Base-by-base conservation (phyloP, 2,797 vertebrate genomes). In the Notamacropus eugenii region DNA sequence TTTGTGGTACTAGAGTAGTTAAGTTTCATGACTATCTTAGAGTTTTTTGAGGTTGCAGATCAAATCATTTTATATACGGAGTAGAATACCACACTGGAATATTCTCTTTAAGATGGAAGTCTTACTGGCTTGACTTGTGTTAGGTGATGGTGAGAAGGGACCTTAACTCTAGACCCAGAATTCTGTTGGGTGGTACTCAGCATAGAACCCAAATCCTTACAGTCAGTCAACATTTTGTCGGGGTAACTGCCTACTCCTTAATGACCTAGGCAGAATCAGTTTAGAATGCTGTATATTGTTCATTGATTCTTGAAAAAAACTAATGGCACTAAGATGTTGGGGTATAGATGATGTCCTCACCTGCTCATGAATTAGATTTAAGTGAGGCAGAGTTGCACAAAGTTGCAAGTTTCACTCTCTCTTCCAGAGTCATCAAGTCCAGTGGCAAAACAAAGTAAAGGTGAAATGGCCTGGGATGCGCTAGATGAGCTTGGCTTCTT, bases 1-100 rank as follows among this genome's bases (percentile, higher is more conserved):
- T 29, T 19, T 54, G 8, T 92, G 95, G 96, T 2, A 97, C 94
- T 91, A 97, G 97, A 98, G 95, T 56, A 98, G 96, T 97, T 98
- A 97, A 98, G 94, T 98, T 98, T 96, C 58, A 91, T 96, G 91
- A 27, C 52, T 94, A 87, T 97, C 93, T 93, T 92, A 92, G 92
- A 97, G 91, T 40, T 57, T 54, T 96, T 95, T 92, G 95, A 97
- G 94, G 58, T 93, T 96, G 40, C 95, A 91, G 91, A 94, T 92
- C 93, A 96, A 95, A 28, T 82, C 56, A 92, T 34, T 94, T 96
- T 97, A 96, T 55, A 95, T 93, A 82, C 62, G 87, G 55, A 94
- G 92, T 6, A 50, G 46, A 93, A 94, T 95, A 34, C 34, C 57
- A 46, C 16, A 93, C 46, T 46, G 91, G 93, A 91, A 93, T 95